phyloP scores from a whole-genome alignment of 2,113 vertebrate species.

The Hyperopisus bebe region DNA sequence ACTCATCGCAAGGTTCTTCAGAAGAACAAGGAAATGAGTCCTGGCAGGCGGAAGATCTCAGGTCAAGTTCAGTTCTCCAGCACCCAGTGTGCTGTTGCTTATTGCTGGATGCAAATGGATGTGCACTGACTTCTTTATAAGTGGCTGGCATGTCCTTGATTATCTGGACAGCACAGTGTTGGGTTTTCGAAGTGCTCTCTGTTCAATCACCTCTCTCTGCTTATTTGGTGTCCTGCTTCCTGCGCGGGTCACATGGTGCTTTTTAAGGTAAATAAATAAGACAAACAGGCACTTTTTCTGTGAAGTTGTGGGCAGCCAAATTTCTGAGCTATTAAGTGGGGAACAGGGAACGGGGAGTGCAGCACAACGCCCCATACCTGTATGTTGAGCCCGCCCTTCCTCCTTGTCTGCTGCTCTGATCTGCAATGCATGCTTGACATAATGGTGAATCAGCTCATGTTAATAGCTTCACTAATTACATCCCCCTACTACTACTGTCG shows the following conservation, averaged over 20 bases:
- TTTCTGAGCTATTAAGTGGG: background rate
- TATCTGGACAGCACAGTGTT: slow-evolving; percentile 5
- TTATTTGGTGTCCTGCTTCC: slow-evolving; percentile 23
- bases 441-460: background rate
- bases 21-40: background rate
- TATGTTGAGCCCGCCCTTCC: background rate
- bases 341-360: background rate
- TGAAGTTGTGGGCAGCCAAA: background rate
- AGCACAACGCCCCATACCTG: background rate
- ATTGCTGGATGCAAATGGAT: background rate
- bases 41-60: background rate
- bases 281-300: background rate
- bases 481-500: background rate
- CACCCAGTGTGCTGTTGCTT: background rate
- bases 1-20: background rate
- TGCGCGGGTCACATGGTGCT: slow-evolving; percentile 17
- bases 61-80: background rate
- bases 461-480: background rate
- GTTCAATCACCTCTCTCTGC: slow-evolving; percentile 23
- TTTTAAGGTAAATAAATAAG: slow-evolving; percentile 30
- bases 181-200: slow-evolving; percentile 22
- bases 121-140: slow-evolving; percentile 22
- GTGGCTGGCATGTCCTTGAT: slow-evolving; percentile 15
- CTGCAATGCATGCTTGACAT: background rate
- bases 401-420: background rate